These are phyloP conservation scores for Poeciliopsis occidentalis DNA, from an alignment of 2,113 vertebrate species.

Conservation along the genomic window DNA sequence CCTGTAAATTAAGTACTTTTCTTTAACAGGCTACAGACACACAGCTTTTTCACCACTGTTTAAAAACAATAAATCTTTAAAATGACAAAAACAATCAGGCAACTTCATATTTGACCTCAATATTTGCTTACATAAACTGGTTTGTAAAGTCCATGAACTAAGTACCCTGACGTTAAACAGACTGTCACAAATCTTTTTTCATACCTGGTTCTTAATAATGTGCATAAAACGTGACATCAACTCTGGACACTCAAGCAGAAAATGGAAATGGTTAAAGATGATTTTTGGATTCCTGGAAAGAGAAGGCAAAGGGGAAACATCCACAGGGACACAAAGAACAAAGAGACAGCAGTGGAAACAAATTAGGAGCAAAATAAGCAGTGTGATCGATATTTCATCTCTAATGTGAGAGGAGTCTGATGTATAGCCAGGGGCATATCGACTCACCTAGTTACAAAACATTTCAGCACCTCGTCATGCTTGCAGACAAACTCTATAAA, in stretches of 20 bases:
- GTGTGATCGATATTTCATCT: slow-evolving; percentile 15
- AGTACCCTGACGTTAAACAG: too few species aligned
- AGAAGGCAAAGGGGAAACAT: background rate
- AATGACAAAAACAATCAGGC: too few species aligned
- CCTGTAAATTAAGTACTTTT: too few species aligned
- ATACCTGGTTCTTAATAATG: too few species aligned
- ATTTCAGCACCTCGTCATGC: slow-evolving; percentile 97
- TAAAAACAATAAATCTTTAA: too few species aligned
- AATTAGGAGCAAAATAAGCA: slow-evolving; percentile 11
- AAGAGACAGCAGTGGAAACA: background rate
- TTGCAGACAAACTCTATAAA: slow-evolving; percentile 99
- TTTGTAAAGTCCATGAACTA: too few species aligned
- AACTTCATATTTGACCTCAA: too few species aligned
- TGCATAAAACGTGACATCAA: too few species aligned
- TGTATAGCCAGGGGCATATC: background rate
- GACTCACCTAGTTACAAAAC: slow-evolving; percentile 95
- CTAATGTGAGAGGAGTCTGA: background rate
- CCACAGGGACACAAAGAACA: background rate
- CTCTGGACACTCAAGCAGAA: slow-evolving; percentile 97
- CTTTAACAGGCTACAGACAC: too few species aligned
- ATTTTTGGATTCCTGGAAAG: slow-evolving; percentile 93
- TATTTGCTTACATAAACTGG: too few species aligned
- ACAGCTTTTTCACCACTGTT: too few species aligned
- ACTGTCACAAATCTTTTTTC: too few species aligned
- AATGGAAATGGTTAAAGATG: slow-evolving; percentile 99